Evolutionary conservation across 2,888 invertebrate genomes (phyloP).

Genomic region (Lithophane leautieri): DNA sequence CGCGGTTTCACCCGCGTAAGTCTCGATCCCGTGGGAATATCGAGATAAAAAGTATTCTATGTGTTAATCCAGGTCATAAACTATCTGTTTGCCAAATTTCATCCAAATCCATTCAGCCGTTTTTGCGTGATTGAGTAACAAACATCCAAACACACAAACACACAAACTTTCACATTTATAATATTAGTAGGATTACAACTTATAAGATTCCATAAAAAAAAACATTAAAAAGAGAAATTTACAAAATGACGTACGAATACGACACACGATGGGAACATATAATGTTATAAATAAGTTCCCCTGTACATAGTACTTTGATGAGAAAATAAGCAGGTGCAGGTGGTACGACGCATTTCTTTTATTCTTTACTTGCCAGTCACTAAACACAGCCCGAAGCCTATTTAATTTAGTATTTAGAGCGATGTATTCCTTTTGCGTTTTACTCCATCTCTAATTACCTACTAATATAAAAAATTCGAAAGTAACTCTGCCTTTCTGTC

Average conservation of each 20-base stretch:
- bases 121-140: too few species aligned
- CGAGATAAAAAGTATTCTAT: too few species aligned
- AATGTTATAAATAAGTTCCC: constrained; percentile 12
- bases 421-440: neutral
- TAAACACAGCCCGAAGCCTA: neutral
- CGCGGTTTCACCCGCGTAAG: too few species aligned
- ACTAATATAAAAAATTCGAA: neutral
- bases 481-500: neutral
- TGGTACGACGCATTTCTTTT: constrained; percentile 10
- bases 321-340: constrained; percentile 47
- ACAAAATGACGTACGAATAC: neutral
- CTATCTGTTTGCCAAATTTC: too few species aligned
- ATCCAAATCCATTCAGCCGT: too few species aligned
- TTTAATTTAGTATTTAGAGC: constrained; percentile 1
- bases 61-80: too few species aligned
- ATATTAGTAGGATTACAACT: too few species aligned
- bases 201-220: neutral
- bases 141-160: too few species aligned
- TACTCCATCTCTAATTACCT: neutral
- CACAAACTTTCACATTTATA: too few species aligned
- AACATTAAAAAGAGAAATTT: neutral
- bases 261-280: constrained; percentile 3
- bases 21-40: too few species aligned
- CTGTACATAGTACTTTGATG: constrained; percentile 25
- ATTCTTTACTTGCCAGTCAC: neutral